Conservation (phyloP, 2,888 invertebrate genomes). For the Orthosia gothica region DNA sequence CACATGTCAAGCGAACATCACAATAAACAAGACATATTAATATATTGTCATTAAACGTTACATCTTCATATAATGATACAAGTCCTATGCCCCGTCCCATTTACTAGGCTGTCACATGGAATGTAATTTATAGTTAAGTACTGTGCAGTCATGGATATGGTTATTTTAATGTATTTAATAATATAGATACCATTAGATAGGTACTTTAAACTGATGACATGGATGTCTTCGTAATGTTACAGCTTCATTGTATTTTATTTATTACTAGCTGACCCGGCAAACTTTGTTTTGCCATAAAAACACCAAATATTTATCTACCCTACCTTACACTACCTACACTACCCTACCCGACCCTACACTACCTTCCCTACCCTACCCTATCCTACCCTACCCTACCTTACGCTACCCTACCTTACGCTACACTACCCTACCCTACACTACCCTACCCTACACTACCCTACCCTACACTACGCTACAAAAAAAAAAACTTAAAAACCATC, state of each 20-base stretch:
- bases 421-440: too few relatives aligned
- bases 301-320: too few relatives aligned
- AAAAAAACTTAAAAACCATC: too few relatives aligned
- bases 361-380: too few relatives aligned
- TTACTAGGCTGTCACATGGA: conserved; percentile 7
- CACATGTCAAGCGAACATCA: conserved; percentile 20
- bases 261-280: too few relatives aligned
- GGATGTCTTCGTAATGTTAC: not conserved
- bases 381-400: too few relatives aligned
- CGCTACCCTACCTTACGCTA: too few relatives aligned
- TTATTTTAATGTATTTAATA: conserved; percentile 39
- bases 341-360: too few relatives aligned
- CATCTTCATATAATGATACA: conserved; percentile 30
- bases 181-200: not conserved
- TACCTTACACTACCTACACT: too few relatives aligned
- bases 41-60: conserved; percentile 9
- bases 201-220: conserved; percentile 21
- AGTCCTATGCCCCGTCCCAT: conserved; percentile 8
- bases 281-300: too few relatives aligned
- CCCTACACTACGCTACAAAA: too few relatives aligned
- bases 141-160: conserved; percentile 4
- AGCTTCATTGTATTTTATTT: not conserved
- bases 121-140: conserved; percentile 27
- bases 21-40: conserved; percentile 7
- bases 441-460: too few relatives aligned